phyloP scores from a whole-genome alignment of 2,797 vertebrate genomes.

The Manis javanica region DNA sequence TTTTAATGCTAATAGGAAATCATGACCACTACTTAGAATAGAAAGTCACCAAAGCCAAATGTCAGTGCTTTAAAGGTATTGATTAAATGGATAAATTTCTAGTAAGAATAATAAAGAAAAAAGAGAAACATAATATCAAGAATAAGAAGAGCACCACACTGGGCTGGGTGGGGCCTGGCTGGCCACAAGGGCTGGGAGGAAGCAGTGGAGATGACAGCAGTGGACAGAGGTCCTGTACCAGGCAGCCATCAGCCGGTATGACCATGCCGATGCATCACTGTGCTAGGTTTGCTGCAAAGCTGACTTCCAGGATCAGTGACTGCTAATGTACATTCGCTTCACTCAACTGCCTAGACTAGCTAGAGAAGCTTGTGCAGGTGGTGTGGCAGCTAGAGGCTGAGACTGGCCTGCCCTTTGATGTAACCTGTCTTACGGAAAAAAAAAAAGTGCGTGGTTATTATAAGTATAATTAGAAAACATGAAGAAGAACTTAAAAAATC shows the following conservation, averaged over 20 bases:
- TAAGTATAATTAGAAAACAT: not conserved
- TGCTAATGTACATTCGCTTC: not conserved
- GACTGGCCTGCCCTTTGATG: too few relatives aligned
- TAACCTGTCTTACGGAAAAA: not conserved
- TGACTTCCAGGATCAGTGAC: not conserved
- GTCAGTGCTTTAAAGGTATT: not conserved
- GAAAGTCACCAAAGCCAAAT: not conserved
- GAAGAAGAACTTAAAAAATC: not conserved
- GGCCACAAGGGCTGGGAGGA: not conserved
- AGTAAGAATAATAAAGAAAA: not conserved
- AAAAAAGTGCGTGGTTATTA: not conserved
- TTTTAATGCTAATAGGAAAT: not conserved
- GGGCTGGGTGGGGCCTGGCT: not conserved
- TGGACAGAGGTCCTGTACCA: not conserved
- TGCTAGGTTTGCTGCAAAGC: not conserved
- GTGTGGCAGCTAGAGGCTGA: not conserved
- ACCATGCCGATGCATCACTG: not conserved
- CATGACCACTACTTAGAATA: not conserved
- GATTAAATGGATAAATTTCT: not conserved
- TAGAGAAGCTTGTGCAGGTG: not conserved
- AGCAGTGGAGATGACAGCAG: not conserved
- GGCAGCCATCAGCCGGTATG: not conserved
- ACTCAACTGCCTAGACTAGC: not conserved
- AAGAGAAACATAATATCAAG: not conserved
- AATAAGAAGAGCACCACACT: not conserved